Base-by-base conservation (phyloP, 2,888 invertebrate species). In the Diarsia rubi region DNA sequence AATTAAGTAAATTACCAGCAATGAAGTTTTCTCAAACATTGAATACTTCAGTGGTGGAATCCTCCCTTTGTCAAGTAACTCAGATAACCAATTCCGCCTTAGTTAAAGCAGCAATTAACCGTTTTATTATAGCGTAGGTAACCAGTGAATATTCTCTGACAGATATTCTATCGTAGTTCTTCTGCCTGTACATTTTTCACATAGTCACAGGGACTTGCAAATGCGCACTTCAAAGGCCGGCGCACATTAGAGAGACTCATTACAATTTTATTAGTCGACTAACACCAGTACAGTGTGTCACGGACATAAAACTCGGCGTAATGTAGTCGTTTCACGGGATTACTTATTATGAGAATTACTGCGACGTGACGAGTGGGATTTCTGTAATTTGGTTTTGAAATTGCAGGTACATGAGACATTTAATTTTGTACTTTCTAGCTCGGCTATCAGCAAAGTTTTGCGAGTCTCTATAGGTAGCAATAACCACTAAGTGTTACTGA, bases 201-300 rank as follows among this genome's bases (percentile, higher is more conserved):
- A 24, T 27, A 8, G 19, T 19, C 14, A 49, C 57, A 24, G 27
- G 44, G 59, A 78, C 69, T 78, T 81, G 67, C 81, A 81, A 84
- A 81, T 75, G 81, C 72, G 68, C 70, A 84, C 67, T 83, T 78
- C 78, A 73, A 81, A 75, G 84, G 69, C 75, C 73, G 37, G 63
- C 62, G 19, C 71, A 73, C 81, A 75, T 79, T 75, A 78, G 31
- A 73, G 54, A 64, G 60, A 72, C 72, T 83, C 84, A 74, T 84
- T 75, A 73, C 83, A 80, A 82, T 82, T 83, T 83, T 83, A 83
- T 84, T 83, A 84, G 78, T 71, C 62, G 62, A 68, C 75, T 71
- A 69, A 78, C 82, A 75, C 63, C 78, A 69, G 74, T 73, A 79
- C 84, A 71, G 69, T 67, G 70, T 84, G 82, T 82, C 71, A 75